phyloP scores from a whole-genome alignment of 2,888 invertebrate genomes.

The Leptinotarsa rubiginosa region DNA sequence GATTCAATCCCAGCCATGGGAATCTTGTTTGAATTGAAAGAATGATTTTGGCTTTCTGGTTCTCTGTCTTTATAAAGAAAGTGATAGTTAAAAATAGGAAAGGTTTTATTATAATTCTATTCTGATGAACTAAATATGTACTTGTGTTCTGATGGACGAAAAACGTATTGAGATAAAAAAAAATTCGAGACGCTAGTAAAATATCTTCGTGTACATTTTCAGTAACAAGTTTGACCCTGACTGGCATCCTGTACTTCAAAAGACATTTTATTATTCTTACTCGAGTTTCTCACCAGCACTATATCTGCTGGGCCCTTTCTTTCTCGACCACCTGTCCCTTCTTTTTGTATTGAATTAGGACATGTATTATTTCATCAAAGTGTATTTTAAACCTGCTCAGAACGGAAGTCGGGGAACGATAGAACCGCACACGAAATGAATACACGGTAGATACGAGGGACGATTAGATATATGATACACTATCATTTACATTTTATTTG shows the following conservation, averaged over 20 bases:
- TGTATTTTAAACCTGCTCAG: conserved; percentile 9
- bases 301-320: background rate
- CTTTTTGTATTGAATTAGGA: conserved; percentile 18
- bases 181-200: no score
- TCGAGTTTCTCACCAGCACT: conserved; percentile 1
- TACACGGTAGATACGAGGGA: conserved; percentile 6
- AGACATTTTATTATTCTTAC: conserved; percentile 6
- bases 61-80: no score
- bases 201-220: no score
- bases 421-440: conserved; percentile 4
- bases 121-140: no score
- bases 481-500: background rate
- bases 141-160: no score
- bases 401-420: conserved; percentile 15
- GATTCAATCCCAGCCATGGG: no score
- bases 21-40: no score
- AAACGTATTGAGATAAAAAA: no score
- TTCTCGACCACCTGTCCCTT: conserved; percentile 11
- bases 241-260: conserved; percentile 10
- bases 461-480: background rate
- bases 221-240: background rate
- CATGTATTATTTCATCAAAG: conserved; percentile 10
- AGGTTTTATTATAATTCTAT: no score
- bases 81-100: no score
- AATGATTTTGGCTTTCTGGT: no score